These are phyloP conservation scores for Pachyuromys duprasi DNA, from an alignment of 2,797 vertebrate genomes.

Conservation along the genomic window DNA sequence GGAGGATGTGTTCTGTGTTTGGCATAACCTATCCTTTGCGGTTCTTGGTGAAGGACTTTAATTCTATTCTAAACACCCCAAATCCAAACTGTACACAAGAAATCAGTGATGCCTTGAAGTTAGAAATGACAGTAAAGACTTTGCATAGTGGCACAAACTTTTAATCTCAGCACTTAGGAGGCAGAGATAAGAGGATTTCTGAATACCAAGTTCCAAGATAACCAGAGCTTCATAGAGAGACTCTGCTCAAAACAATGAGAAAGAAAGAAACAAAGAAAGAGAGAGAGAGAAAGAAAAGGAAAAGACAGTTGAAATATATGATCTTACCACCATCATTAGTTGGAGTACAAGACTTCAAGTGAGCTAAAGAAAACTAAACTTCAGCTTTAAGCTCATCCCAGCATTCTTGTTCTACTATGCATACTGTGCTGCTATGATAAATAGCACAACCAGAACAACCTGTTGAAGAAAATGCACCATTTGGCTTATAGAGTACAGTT, in stretches of 20 bases:
- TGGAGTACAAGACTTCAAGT: not conserved
- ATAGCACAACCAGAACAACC: not conserved
- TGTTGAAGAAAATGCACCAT: not conserved
- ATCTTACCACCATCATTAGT: not conserved
- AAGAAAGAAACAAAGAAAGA: no score
- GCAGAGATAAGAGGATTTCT: not conserved
- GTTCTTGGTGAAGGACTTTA: not conserved
- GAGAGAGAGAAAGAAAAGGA: not conserved
- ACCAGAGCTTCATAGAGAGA: not conserved
- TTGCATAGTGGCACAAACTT: not conserved
- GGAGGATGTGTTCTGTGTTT: no score
- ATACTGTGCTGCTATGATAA: not conserved
- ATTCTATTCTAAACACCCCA: not conserved
- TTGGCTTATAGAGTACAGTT: not conserved
- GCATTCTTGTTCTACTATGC: not conserved
- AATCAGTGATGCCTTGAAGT: not conserved
- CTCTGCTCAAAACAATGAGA: not conserved
- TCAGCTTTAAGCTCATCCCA: not conserved
- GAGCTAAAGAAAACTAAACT: not conserved
- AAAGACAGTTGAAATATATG: not conserved
- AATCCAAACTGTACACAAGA: not conserved
- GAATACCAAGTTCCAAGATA: not conserved
- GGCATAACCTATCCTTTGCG: not conserved
- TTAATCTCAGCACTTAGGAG: not conserved
- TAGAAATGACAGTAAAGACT: not conserved